phyloP scores from a whole-genome alignment of 2,797 vertebrate species.

The Sternarchorhynchus goeldii region DNA sequence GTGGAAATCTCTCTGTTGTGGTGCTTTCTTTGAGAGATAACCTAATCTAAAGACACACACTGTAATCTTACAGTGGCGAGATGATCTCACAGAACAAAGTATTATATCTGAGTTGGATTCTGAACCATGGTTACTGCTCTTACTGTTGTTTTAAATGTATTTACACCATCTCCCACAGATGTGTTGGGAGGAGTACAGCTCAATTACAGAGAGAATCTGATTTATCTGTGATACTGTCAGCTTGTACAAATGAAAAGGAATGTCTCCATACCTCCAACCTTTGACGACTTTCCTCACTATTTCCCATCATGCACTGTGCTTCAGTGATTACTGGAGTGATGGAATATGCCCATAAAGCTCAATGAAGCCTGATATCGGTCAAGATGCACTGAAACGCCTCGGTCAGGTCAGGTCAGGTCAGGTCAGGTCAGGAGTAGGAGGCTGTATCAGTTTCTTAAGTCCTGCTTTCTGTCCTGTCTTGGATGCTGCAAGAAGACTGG shows the following conservation, averaged over 20 bases:
- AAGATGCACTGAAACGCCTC: constrained; percentile 65
- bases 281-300: constrained; percentile 56
- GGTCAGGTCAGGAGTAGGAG: constrained; percentile 53
- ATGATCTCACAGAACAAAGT: constrained; percentile 28
- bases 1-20: constrained; percentile 23
- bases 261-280: constrained; percentile 57
- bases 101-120: constrained; percentile 20
- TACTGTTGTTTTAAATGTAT: constrained; percentile 22
- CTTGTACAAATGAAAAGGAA: neutral
- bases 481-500: constrained; percentile 49
- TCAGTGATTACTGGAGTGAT: constrained; percentile 56
- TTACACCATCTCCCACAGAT: constrained; percentile 58
- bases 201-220: neutral
- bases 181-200: constrained; percentile 47
- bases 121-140: neutral
- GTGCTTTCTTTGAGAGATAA: constrained; percentile 44
- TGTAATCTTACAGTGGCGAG: constrained; percentile 20
- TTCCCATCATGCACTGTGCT: constrained; percentile 55
- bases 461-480: constrained; percentile 40
- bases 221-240: constrained; percentile 46
- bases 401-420: neutral
- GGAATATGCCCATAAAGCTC: constrained; percentile 68
- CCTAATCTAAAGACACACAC: constrained; percentile 13
- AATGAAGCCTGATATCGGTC: constrained; percentile 67
- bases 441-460: constrained; percentile 61